A percentile compares a stretch with the other conserved stretches of the same genome.
These are phyloP conservation scores for Hypanus sabinus DNA, from an alignment of 2,113 vertebrate species.

Conservation along the genomic window DNA sequence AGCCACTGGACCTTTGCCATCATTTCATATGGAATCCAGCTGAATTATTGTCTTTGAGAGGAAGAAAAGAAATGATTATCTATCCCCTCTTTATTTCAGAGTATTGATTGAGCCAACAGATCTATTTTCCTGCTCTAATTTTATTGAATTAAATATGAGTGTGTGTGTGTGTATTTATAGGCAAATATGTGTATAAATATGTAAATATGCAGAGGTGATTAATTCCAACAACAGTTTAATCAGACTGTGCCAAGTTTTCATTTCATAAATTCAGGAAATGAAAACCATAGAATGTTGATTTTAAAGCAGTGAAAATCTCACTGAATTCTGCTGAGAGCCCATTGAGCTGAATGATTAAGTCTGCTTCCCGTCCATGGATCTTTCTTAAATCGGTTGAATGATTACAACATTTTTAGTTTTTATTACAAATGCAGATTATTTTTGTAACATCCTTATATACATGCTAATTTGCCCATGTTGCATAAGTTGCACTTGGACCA, in stretches of 20 bases:
- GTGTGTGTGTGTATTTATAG: not conserved
- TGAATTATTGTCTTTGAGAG: not conserved
- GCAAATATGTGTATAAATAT: not conserved
- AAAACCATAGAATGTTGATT: not conserved
- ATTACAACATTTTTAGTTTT: not conserved
- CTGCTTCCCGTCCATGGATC: not conserved
- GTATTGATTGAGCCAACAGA: not conserved
- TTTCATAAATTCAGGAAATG: not conserved
- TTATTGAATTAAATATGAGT: not conserved
- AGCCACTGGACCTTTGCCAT: not conserved
- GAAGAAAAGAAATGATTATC: not conserved
- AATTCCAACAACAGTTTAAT: not conserved
- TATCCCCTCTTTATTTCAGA: not conserved
- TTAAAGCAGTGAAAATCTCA: not conserved
- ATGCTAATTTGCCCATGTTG: no score
- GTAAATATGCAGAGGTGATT: not conserved
- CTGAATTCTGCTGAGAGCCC: not conserved
- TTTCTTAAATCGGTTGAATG: not conserved
- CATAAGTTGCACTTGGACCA: not conserved
- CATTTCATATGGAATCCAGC: not conserved
- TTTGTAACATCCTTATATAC: no score
- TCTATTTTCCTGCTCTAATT: not conserved
- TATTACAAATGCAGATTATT: not conserved
- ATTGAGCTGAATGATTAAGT: not conserved
- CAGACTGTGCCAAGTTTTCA: not conserved